Percentiles rank a stretch among this genome's conserved stretches.
phyloP scores from a whole-genome alignment of 1,140 invertebrate genomes.

The Musca vetustissima region DNA sequence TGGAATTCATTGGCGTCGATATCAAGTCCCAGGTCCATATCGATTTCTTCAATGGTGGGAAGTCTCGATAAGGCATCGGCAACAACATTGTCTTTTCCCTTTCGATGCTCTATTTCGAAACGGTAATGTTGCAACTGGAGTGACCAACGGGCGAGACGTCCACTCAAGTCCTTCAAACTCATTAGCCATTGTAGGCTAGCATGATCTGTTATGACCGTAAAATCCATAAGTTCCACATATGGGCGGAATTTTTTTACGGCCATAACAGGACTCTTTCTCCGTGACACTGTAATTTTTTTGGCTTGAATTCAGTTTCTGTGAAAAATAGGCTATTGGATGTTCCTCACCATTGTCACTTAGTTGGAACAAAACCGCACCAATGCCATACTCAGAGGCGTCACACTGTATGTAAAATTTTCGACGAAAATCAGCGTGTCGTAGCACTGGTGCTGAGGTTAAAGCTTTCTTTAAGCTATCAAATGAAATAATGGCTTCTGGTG shows the following conservation, averaged over 20 bases:
- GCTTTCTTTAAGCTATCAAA: constrained; percentile 32
- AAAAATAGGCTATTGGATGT: constrained; percentile 45
- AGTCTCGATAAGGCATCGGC: constrained; percentile 37
- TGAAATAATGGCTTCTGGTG: neutral
- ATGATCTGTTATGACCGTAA: constrained; percentile 49
- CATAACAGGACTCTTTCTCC: constrained; percentile 34
- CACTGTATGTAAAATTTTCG: neutral
- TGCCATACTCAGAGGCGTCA: neutral
- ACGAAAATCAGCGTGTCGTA: constrained; percentile 46
- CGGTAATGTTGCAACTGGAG: neutral
- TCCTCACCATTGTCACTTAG: constrained; percentile 31
- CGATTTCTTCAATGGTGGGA: neutral
- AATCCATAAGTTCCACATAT: constrained; percentile 53
- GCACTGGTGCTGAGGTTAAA: constrained; percentile 43
- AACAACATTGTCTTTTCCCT: constrained; percentile 38
- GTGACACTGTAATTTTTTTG: constrained; percentile 55
- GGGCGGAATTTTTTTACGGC: constrained; percentile 20
- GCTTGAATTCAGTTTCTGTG: constrained; percentile 29
- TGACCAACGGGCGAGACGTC: constrained; percentile 27
- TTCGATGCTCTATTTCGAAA: constrained; percentile 33
- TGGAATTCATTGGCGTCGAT: neutral
- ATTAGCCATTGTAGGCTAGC: constrained; percentile 35
- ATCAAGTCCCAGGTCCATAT: neutral
- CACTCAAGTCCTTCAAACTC: constrained; percentile 2
- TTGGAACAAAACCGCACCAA: constrained; percentile 33